Evolutionary conservation across 2,113 vertebrate genomes (phyloP), one percentile per base, ranked within the genome.

Genomic region (Malaclemys terrapin): DNA sequence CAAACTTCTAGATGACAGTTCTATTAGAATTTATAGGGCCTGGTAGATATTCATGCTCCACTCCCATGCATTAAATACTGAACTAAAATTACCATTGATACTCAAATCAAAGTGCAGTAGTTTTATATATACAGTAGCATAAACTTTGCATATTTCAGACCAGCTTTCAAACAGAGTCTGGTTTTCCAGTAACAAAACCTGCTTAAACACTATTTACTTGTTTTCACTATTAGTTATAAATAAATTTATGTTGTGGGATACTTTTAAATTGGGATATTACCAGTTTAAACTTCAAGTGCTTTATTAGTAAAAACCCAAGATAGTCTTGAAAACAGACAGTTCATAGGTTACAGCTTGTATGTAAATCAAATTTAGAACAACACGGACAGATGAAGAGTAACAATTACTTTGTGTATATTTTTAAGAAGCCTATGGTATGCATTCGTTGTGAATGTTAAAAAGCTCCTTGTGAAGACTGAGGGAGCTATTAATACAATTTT

Each of bases 191-290:
- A 69, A 69, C 35, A 19, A n/a, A 47, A 47, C 22, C 6, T 27
- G 42, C 75, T 76, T 24, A 45, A 50, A 52, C 49, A 35, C 29
- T 52, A 53, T 53, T 50, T 50, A 47, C 25, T 50, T 79, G 10
- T 79, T 79, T 49, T 50, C 16, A 31, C 45, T 17, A 16, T 78
- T 11, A n/a, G 6, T 79, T 62, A 50, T 45, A 49, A 79, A 50
- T 49, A 20, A 25, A 42, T 19, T 45, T 38, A 50, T 31, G 16
- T 19, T 14, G 5, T 31, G 47, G 13, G 25, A 10, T 5, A 12
- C 56, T 80, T 31, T 69, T 1, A 82, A 49, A 2, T 1, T 7
- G 0, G 87, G 50, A 47, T 0, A 2, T 3, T 14, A 0, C 24
- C 52, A 45, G 17, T 24, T 45, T 1, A 35, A n/a, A 2, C 47